A percentile compares a stretch with the other conserved stretches of the same genome.
These are phyloP conservation scores for Apeltes quadracus DNA, from an alignment of 2,113 vertebrate genomes.

Conservation along the genomic window DNA sequence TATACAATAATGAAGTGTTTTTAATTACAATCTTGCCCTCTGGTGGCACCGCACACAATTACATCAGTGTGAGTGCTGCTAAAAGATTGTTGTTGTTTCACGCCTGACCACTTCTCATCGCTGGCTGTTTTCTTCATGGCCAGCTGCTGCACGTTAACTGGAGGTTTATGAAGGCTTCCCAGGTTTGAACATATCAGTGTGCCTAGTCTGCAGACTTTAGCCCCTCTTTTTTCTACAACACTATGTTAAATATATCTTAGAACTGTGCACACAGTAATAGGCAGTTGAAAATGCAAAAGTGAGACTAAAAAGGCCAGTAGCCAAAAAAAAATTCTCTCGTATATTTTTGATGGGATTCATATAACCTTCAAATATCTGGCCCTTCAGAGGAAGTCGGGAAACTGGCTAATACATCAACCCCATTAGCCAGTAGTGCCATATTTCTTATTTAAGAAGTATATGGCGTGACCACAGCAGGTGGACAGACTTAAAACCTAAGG, in stretches of 20 bases:
- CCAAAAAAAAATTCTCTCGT: background rate
- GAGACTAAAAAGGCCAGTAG: background rate
- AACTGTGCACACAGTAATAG: background rate
- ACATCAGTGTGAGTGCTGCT: background rate
- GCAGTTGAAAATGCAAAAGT: background rate
- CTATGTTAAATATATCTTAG: background rate
- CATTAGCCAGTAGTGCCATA: background rate
- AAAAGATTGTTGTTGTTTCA: background rate
- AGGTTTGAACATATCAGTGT: background rate
- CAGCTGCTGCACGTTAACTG: background rate
- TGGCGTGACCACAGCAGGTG: background rate
- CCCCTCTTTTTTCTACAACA: background rate
- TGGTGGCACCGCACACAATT: conserved; percentile 16
- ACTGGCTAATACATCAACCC: background rate
- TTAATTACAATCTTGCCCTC: conserved; percentile 25
- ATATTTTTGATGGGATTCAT: background rate
- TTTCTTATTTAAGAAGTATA: conserved; percentile 9
- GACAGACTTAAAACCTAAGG: background rate
- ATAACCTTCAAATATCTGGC: background rate
- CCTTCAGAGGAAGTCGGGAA: background rate
- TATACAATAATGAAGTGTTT: background rate
- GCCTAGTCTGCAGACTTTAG: background rate
- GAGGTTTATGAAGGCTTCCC: background rate
- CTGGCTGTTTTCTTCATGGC: background rate
- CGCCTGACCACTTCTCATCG: background rate